Percentiles rank a stretch among this genome's conserved stretches.
phyloP scores from a whole-genome alignment of 2,797 vertebrate species.

The Streptopelia turtur region DNA sequence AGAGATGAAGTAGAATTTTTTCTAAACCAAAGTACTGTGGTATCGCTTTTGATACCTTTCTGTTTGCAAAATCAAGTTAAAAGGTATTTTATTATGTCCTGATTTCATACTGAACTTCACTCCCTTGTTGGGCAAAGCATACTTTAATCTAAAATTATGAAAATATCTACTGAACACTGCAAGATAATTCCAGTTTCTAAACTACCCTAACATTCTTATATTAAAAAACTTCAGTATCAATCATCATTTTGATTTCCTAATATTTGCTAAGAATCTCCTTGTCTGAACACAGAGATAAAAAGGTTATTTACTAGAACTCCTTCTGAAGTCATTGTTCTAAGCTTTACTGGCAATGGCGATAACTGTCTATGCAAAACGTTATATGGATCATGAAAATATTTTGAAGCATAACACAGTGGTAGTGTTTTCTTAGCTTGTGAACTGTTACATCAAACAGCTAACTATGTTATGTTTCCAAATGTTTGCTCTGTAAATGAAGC shows the following conservation, averaged over 20 bases:
- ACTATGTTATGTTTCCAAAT: constrained; percentile 59
- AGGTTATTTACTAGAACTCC: background rate
- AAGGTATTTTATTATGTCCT: background rate
- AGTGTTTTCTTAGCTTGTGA: constrained; percentile 64
- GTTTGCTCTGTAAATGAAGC: constrained; percentile 44
- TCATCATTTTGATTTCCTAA: background rate
- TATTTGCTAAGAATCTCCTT: background rate
- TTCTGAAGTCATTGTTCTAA: constrained; percentile 27
- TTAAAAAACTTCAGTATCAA: background rate
- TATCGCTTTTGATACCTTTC: background rate
- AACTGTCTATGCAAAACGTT: constrained; percentile 31
- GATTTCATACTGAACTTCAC: background rate
- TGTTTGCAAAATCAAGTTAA: background rate
- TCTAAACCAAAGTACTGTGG: background rate
- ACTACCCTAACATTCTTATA: background rate
- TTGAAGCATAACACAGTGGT: constrained; percentile 56
- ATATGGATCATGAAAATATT: constrained; percentile 55
- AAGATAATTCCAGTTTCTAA: background rate
- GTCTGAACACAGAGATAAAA: constrained; percentile 7
- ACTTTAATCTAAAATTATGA: background rate
- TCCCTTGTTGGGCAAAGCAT: background rate
- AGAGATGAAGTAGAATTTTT: background rate
- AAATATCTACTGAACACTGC: background rate
- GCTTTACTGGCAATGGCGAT: background rate
- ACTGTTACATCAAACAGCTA: constrained; percentile 54